Base-by-base conservation (phyloP, 2,797 vertebrate species). In the Gambelia wislizenii region DNA sequence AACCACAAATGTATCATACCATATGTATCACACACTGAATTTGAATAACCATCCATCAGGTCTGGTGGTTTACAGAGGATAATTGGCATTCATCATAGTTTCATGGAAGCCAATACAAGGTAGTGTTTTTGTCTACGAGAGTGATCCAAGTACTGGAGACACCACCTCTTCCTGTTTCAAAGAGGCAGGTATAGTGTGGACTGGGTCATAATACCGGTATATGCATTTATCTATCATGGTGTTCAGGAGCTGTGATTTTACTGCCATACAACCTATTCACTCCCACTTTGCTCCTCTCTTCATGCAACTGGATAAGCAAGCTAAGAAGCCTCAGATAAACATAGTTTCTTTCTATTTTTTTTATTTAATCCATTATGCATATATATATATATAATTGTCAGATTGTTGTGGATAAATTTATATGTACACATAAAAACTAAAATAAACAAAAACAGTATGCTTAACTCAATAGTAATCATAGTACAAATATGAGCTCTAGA, bases 1-100 rank as follows among this genome's bases (percentile, higher is more conserved):
- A 74, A 70, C n/a, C n/a, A 49, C 8, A 94, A 18, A 67, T 27
- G 20, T 82, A 76, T 67, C 78, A 67, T 20, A 64, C 30, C 14
- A 94, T 12, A 67, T 27, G 20, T 82, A 76, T 76, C 78, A 67
- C 14, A 54, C 64, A 67, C 30, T 13, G 20, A 44, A n/a, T 25
- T 10, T 64, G 20, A 82, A 52, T 12, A 33, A 52, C 42, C 7
- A 36, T 77, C 4, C 27, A 27, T 36, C 0, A 18, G 27, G 6
- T 77, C 78, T 75, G 27, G n/a, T n/a, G 42, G 22, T 87, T 80
- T 49, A 27, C 36, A 77, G 47, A 80, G 36, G 27, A n/a, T 87
- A 36, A 27, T 7, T 49, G 56, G 12, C 52, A 70, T 39, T 80
- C 16, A 72, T 3, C 30, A 78, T 10, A 56, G 36, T 9, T 18